These are phyloP conservation scores for Premnoplex brunnescens DNA, from an alignment of 2,797 vertebrate species.

Conservation along the genomic window DNA sequence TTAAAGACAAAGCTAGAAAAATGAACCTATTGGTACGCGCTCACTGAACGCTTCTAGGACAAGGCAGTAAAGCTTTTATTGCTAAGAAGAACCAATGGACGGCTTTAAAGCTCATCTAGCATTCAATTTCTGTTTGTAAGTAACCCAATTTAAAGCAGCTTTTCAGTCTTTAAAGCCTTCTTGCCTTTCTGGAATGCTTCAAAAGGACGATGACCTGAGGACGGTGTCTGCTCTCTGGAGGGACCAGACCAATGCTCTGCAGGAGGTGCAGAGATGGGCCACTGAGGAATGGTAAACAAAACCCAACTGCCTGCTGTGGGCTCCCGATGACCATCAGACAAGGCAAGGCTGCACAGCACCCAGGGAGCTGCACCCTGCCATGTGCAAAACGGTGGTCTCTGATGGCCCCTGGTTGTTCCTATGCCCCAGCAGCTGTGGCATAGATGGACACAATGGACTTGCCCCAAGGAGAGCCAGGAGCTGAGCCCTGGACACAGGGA, in stretches of 20 bases:
- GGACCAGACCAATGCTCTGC: background rate
- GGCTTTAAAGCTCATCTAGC: slow-evolving; percentile 30
- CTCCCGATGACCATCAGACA: background rate
- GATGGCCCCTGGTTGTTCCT: background rate
- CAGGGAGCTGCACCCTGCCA: background rate
- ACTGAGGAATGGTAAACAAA: background rate
- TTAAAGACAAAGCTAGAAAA: slow-evolving; percentile 50
- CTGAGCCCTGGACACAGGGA: background rate
- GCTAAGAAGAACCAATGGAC: background rate
- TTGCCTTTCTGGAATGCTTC: slow-evolving; percentile 34
- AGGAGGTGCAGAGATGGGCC: background rate
- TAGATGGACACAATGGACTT: background rate
- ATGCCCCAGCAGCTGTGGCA: background rate
- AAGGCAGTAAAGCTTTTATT: slow-evolving; percentile 40
- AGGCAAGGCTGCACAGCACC: background rate
- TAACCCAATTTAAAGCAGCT: background rate
- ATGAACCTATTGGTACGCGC: background rate
- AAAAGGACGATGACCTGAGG: slow-evolving; percentile 47
- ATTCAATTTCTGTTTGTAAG: slow-evolving; percentile 11
- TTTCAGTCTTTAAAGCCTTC: slow-evolving; percentile 17
- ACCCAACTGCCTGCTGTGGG: background rate
- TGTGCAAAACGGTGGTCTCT: background rate
- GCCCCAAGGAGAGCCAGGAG: background rate
- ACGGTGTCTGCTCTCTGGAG: background rate
- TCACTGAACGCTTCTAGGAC: background rate